Evolutionary conservation across 2,888 invertebrate species (phyloP).

Genomic region (Diaperis boleti): DNA sequence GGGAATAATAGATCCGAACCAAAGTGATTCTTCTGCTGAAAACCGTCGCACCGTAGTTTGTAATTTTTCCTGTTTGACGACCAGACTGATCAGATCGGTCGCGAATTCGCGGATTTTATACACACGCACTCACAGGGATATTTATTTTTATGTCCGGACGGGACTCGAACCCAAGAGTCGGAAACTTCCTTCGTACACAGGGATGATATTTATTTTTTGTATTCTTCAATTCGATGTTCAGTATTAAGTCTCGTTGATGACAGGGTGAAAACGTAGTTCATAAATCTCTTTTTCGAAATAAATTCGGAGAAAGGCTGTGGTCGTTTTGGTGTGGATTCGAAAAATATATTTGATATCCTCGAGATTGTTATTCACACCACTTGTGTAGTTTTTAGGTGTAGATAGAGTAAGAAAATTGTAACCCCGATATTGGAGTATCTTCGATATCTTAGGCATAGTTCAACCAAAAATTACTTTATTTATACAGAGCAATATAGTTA

Average conservation of each 20-base stretch:
- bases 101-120: no score
- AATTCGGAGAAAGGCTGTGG: constrained; percentile 42
- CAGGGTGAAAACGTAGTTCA: constrained; percentile 41
- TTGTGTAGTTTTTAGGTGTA: constrained; percentile 26
- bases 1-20: constrained; percentile 12
- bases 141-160: not conserved
- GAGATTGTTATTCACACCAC: constrained; percentile 30
- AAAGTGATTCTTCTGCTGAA: constrained; percentile 8
- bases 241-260: constrained; percentile 40
- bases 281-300: constrained; percentile 42
- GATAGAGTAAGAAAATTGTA: constrained; percentile 17
- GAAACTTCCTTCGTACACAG: constrained; percentile 8
- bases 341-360: constrained; percentile 37
- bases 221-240: constrained; percentile 24
- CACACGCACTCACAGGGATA: not conserved
- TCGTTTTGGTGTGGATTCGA: constrained; percentile 39
- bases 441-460: constrained; percentile 31
- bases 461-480: constrained; percentile 37
- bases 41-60: not conserved
- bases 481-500: constrained; percentile 34
- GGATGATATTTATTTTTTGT: constrained; percentile 39
- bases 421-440: constrained; percentile 32
- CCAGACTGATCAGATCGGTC: not conserved
- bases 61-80: not conserved
- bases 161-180: constrained; percentile 15